phyloP scores from a whole-genome alignment of 2,797 vertebrate species.

The Echeneis naucrates region DNA sequence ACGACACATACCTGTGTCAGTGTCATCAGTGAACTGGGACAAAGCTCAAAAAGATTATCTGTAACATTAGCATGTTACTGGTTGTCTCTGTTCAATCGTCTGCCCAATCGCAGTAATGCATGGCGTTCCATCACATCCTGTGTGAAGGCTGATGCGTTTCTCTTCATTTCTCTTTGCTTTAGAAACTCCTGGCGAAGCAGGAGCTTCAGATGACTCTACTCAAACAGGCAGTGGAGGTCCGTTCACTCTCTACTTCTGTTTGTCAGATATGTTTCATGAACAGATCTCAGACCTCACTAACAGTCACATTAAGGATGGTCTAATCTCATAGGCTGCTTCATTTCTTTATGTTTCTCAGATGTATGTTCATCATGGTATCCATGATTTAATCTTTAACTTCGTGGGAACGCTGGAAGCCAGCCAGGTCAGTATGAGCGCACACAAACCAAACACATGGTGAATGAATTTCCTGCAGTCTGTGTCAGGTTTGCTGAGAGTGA shows the following conservation, averaged over 20 bases:
- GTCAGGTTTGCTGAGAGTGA: no score
- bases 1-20: no score
- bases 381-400: slow-evolving; percentile 94
- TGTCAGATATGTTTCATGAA: no score
- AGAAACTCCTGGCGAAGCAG: slow-evolving; percentile 95
- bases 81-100: background rate
- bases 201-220: slow-evolving; percentile 95
- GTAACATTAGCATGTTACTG: no score
- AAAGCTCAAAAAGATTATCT: background rate
- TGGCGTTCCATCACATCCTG: slow-evolving; percentile 11
- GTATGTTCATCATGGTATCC: slow-evolving; percentile 94
- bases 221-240: slow-evolving; percentile 97
- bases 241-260: background rate
- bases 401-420: slow-evolving; percentile 95
- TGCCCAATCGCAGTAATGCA: background rate
- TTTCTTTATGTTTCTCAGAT: slow-evolving; percentile 82
- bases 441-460: background rate
- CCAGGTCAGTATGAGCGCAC: slow-evolving; percentile 83
- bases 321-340: no score
- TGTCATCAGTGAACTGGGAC: background rate
- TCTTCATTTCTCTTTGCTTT: slow-evolving; percentile 18
- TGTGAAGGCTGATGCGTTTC: background rate
- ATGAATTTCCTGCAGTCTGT: no score
- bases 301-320: background rate
- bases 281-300: no score